phyloP scores from a whole-genome alignment of 2,888 invertebrate genomes.

The Acrobasis suavella region DNA sequence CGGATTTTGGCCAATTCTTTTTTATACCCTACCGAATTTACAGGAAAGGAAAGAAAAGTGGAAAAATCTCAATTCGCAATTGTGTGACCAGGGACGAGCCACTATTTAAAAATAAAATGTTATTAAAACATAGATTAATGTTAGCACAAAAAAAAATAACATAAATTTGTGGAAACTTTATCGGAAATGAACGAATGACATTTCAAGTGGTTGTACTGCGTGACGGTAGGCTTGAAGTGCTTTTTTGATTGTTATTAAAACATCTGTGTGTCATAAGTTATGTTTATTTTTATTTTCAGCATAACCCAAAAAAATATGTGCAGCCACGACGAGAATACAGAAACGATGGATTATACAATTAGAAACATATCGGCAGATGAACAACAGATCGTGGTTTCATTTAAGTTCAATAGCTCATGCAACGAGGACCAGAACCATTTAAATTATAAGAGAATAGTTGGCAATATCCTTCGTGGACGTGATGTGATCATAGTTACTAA shows the following conservation, averaged over 20 bases:
- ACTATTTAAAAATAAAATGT: too few species aligned
- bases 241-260: neutral
- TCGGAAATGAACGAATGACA: too few species aligned
- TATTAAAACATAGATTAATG: too few species aligned
- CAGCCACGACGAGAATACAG: slow-evolving; percentile 11
- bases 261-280: neutral
- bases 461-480: slow-evolving; percentile 9
- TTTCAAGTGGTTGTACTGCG: neutral
- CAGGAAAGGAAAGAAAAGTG: too few species aligned
- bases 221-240: neutral
- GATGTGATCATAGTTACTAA: slow-evolving; percentile 11
- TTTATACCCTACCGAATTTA: too few species aligned
- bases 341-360: slow-evolving; percentile 4
- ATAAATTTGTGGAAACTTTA: too few species aligned
- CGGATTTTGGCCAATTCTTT: too few species aligned
- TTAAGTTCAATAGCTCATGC: slow-evolving; percentile 8
- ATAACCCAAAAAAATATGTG: neutral
- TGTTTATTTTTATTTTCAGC: slow-evolving; percentile 4
- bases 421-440: slow-evolving; percentile 1
- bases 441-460: slow-evolving; percentile 10
- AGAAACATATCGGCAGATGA: slow-evolving; percentile 6
- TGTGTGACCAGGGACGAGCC: too few species aligned
- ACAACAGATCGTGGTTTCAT: slow-evolving; percentile 9
- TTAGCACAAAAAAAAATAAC: too few species aligned
- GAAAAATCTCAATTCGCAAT: too few species aligned